phyloP scores from a whole-genome alignment of 1,140 invertebrate species.

The Dinothrombium tinctorium region DNA sequence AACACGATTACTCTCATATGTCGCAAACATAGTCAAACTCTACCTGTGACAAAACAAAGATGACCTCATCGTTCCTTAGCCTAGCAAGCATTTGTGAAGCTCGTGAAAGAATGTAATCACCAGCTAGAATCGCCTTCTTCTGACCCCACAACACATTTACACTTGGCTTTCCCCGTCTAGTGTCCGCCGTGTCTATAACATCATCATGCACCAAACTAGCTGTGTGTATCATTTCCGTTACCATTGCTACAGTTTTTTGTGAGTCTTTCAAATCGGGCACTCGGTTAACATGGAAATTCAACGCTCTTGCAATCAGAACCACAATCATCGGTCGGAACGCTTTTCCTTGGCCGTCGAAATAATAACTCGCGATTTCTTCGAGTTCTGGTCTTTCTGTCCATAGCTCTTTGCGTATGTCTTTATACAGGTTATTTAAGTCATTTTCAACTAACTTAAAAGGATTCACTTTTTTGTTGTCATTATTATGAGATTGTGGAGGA shows the following conservation, averaged over 20 bases:
- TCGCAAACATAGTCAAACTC: constrained; percentile 14
- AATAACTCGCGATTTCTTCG: constrained; percentile 68
- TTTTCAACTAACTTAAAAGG: constrained; percentile 59
- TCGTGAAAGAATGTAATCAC: constrained; percentile 85
- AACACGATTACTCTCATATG: no score
- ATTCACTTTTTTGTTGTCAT: no score
- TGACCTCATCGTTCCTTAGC: constrained; percentile 72
- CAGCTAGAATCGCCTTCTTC: constrained; percentile 90
- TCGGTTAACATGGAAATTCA: constrained; percentile 49
- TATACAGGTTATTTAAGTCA: constrained; percentile 53
- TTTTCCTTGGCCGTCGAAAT: constrained; percentile 91
- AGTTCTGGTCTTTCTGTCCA: constrained; percentile 54
- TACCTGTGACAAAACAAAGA: constrained; percentile 72
- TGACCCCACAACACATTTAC: constrained; percentile 87
- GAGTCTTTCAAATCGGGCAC: constrained; percentile 16
- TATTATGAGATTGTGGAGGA: no score
- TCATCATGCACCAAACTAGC: constrained; percentile 97
- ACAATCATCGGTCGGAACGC: constrained; percentile 74
- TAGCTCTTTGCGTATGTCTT: constrained; percentile 36
- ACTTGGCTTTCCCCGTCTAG: constrained; percentile 77
- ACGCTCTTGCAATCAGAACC: constrained; percentile 65
- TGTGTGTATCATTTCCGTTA: constrained; percentile 97
- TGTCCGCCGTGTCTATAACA: constrained; percentile 85
- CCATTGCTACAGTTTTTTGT: constrained; percentile 78
- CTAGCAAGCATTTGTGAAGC: constrained; percentile 78